Evolutionary conservation across 1,140 invertebrate genomes (phyloP), one percentile per base, ranked within the genome.

Genomic region (Goniozus legneri): DNA sequence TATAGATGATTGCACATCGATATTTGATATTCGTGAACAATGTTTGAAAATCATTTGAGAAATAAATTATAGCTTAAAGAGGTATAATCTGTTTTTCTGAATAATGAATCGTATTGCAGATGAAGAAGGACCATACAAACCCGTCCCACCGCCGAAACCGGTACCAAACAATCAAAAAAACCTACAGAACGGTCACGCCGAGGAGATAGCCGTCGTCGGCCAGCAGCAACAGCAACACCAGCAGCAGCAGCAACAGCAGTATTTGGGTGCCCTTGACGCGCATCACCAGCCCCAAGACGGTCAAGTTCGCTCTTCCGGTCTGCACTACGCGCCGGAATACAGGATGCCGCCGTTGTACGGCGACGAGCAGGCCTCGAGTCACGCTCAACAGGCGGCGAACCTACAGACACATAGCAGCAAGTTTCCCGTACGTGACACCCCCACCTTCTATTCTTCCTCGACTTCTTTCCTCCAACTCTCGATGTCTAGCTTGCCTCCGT

Each of bases 371-470:
- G 66, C 58, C 52, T 63, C 66, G 45, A 66, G 57, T 70, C 74
- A 66, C 75, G 74, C 63, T 78, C 77, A 60, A 60, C 73, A 70
- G 59, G 60, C 47, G 63, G 73, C 47, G 64, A 82, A 77, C 45
- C 75, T 86, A 14, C 85, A 87, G 62, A 89, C 86, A 19, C 85
- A 88, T 69, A 88, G 86, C 47, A 83, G 79, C 57, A 88, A 88
- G 75, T 88, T 88, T 77, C 86, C 86, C 62, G 87, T 89, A 76
- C 59, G 60, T 54, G 13, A 31, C 22, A 37, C 30, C 38, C 32
- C 7, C 14, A n/a, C 24, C 24, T 27, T 10, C 24, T 10, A 4
- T 10, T 4, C 24, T 10, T 10, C 24, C 24, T 4, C 24, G 4
- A 27, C 24, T 27, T 6, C 16, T 16, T 39, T 46, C 18, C 27